Percentiles rank a stretch among this genome's conserved stretches.
phyloP scores from a whole-genome alignment of 2,888 invertebrate species.

The Merodon equestris region DNA sequence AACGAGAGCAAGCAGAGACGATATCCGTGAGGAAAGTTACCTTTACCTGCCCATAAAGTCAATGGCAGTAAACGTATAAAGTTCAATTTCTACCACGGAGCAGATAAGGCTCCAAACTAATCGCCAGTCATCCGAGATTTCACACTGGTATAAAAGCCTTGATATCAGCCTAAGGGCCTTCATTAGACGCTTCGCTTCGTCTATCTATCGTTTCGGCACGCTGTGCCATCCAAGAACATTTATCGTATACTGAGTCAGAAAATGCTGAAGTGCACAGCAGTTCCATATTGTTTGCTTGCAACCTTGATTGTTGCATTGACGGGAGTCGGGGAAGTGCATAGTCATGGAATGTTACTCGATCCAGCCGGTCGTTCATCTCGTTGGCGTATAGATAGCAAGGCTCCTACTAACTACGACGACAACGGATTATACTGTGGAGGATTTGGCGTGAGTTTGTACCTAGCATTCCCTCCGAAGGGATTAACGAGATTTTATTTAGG shows the following conservation, averaged over 20 bases:
- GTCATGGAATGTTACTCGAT: conserved; percentile 80
- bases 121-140: background rate
- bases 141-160: conserved; percentile 41
- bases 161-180: conserved; percentile 8
- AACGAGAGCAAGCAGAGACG: too few species aligned
- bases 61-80: conserved; percentile 39
- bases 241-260: too few species aligned
- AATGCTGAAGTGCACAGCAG: background rate
- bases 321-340: conserved; percentile 64
- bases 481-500: conserved; percentile 69
- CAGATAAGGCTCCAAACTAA: too few species aligned
- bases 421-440: conserved; percentile 80
- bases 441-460: conserved; percentile 73
- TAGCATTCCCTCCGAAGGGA: background rate
- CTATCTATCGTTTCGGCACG: conserved; percentile 29
- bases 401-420: conserved; percentile 79
- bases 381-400: conserved; percentile 78
- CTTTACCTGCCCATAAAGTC: background rate
- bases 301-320: conserved; percentile 16
- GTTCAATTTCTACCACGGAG: too few species aligned
- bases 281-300: conserved; percentile 13
- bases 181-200: conserved; percentile 27
- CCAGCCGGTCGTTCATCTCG: conserved; percentile 79
- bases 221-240: too few species aligned
- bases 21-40: background rate